Evolutionary conservation across 2,888 invertebrate species (phyloP).

Genomic region (Drosophila rellima): DNA sequence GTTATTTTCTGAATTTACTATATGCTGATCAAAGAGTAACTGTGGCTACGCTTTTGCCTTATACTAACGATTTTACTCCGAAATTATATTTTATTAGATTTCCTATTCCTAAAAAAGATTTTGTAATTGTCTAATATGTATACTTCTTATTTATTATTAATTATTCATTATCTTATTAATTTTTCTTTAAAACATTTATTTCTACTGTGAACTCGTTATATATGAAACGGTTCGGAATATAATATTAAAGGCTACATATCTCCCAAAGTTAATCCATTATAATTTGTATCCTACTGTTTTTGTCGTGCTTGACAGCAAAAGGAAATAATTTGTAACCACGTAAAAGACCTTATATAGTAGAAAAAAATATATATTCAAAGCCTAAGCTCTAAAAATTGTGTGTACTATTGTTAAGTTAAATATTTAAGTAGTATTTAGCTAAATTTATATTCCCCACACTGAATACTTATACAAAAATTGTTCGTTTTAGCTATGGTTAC

Average conservation of each 20-base stretch:
- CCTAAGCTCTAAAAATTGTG: slow-evolving; percentile 9
- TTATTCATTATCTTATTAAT: too few species aligned
- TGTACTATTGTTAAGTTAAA: slow-evolving; percentile 6
- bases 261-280: neutral
- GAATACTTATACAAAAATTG: slow-evolving; percentile 9
- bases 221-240: neutral
- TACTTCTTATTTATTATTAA: neutral
- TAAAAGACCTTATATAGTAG: neutral
- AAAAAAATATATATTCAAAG: slow-evolving; percentile 10
- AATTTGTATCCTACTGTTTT: neutral
- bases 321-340: neutral
- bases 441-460: slow-evolving; percentile 21
- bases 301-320: neutral
- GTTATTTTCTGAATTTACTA: too few species aligned
- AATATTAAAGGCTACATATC: slow-evolving; percentile 5
- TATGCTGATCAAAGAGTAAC: too few species aligned
- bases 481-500: slow-evolving; percentile 25
- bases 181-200: neutral
- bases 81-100: neutral
- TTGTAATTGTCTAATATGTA: neutral
- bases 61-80: too few species aligned
- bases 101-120: neutral
- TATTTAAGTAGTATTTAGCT: slow-evolving; percentile 12
- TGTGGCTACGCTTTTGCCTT: too few species aligned
- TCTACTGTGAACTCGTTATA: neutral